A percentile compares a stretch with the other conserved stretches of the same genome.
Conservation (phyloP, 2,113 vertebrate species). For the Callipepla californica region DNA sequence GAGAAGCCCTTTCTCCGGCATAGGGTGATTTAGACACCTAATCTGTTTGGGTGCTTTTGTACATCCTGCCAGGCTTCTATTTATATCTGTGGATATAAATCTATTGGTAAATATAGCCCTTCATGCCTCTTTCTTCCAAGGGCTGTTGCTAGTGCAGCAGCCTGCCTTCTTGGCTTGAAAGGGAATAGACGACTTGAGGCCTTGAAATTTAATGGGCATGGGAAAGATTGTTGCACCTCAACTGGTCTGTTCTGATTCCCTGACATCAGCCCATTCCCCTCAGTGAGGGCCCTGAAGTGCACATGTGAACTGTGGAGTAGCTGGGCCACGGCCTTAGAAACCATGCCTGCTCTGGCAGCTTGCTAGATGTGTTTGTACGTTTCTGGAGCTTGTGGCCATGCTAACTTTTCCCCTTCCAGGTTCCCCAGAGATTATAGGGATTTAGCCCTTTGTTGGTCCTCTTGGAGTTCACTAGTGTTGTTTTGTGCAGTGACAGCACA, state of each 20-base stretch:
- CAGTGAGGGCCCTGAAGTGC: neutral
- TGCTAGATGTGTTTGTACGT: neutral
- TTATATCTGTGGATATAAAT: constrained; percentile 50
- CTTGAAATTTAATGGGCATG: neutral
- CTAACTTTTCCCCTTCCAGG: neutral
- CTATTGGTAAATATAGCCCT: constrained; percentile 49
- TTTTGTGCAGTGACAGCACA: neutral
- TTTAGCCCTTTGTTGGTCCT: neutral
- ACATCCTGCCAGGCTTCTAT: constrained; percentile 53
- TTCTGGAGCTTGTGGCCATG: neutral
- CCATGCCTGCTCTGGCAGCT: neutral
- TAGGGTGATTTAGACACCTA: constrained; percentile 23
- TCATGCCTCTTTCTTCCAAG: neutral
- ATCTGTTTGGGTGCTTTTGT: constrained; percentile 36
- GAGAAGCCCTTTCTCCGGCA: constrained; percentile 18
- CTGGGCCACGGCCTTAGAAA: neutral
- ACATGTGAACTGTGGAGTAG: neutral
- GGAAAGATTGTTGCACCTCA: neutral
- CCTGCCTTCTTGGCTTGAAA: neutral
- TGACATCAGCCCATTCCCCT: neutral
- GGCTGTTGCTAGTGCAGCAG: neutral
- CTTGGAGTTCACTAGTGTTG: neutral
- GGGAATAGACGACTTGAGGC: neutral
- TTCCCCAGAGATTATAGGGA: neutral
- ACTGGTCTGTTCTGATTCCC: neutral